Evolutionary conservation across 2,888 invertebrate species (phyloP), one percentile per base, ranked within the genome.

Genomic region (Rotaria macrura): DNA sequence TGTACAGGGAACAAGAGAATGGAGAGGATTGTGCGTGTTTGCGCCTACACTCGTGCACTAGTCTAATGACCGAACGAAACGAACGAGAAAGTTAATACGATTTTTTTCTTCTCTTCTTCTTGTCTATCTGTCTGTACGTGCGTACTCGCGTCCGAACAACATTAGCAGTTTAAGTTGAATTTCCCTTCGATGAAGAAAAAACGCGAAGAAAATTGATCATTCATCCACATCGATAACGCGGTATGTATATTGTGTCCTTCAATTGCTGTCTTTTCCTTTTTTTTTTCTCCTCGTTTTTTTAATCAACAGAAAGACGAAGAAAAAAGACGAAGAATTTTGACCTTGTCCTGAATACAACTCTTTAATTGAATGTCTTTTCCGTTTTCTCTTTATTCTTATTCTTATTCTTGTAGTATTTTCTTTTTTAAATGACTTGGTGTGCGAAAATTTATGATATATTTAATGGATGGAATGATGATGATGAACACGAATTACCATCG

Each of bases 381-480:
- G n/a, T 57, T 25, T 57, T 57, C 29, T 57, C 29, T 57, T 12
- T 57, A n/a, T n/a, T n/a, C n/a, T n/a, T n/a, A n/a, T n/a, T 47
- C 47, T 47, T 14, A 34, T 65, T 65, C 34, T 20, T 34, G 65
- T 65, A 65, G 34, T 34, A 20, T 65, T 34, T 34, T 65, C 12
- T 65, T 29, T 34, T 20, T 65, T 34, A 29, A 65, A 65, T 65
- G 65, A 65, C 65, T 65, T 79, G 79, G 79, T 79, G 79, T 79
- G 79, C 43, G 9, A 79, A 79, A 79, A 79, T 79, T 43, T 79
- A 79, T 43, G 79, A 79, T 79, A 79, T 79, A 43, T 79, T 79
- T n/a, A 79, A 79, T 79, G 79, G 79, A 79, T 79, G 79, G 79
- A 43, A 40, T 79, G 79, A 49, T 10, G 49, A 25, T 43, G 79